Base-by-base conservation (phyloP, 2,113 vertebrate species). In the Hipposideros armiger region DNA sequence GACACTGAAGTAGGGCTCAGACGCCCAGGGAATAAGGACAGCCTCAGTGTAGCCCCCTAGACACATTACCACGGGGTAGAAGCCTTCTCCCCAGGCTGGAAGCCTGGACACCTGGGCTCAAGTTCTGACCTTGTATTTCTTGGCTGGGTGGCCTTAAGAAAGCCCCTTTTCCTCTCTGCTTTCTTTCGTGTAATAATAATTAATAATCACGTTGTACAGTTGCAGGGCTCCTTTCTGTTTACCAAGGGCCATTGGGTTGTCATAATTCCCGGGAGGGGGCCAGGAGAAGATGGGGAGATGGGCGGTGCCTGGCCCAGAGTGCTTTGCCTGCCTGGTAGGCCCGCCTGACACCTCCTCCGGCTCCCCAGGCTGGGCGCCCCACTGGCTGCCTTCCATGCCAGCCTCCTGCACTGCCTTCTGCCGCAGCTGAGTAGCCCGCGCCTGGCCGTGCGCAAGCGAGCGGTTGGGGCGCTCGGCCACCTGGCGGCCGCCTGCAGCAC, bases 401-500 rank as follows among this genome's bases (percentile, higher is more conserved):
- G 99, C 82, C 99, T 99, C 96, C 98, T 99, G 97, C 99, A 96
- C 95, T 99, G 99, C 78, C 99, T 99, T 73, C 98, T 99, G 36
- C 99, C 99, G 42, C 99, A 99, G 98, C 98, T 99, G 95, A 99
- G 98, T 4, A 99, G 99, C 96, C 97, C 99, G 40, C 99, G 99
- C 67, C 98, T 99, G 98, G 99, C 99, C 0, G 99, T 99, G 5
- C 99, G 99, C 73, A 99, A 99, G 97, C 98, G 99, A 45, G 99
- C 99, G 36, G 99, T 99, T 64, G 98, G 99, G 87, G 99, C 99
- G 1, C 98, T 99, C 4, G 99, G 99, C 47, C 99, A 99, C 94
- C 98, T 99, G 97, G 99, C 99, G 64, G 98, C 99, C 72, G 99
- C 99, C 96, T 99, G 99, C 98, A 99, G 98, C 28, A 96, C 98